A percentile compares a stretch with the other conserved stretches of the same genome.
These are phyloP conservation scores for Acronicta alni DNA, from an alignment of 2,888 invertebrate genomes.

Conservation along the genomic window DNA sequence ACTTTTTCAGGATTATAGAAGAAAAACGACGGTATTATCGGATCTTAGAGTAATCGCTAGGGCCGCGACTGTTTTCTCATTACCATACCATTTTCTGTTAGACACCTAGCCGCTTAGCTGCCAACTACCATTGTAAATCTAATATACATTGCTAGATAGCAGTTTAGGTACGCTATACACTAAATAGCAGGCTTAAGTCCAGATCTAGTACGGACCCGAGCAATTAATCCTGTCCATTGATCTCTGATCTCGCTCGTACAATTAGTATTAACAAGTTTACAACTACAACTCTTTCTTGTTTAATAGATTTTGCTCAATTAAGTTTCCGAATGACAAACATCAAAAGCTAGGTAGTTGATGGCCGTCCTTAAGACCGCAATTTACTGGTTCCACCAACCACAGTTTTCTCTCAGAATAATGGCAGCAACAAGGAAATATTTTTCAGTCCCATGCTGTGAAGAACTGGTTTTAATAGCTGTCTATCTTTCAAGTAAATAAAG, in stretches of 20 bases:
- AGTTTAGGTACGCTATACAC: slow-evolving; percentile 20
- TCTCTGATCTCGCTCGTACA: slow-evolving; percentile 20
- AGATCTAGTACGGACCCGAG: slow-evolving; percentile 27
- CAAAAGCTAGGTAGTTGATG: slow-evolving; percentile 45
- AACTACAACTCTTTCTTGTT: slow-evolving; percentile 16
- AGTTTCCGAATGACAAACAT: slow-evolving; percentile 43
- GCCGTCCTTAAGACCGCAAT: slow-evolving; percentile 45
- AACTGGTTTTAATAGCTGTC: slow-evolving; percentile 54
- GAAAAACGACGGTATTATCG: slow-evolving; percentile 85
- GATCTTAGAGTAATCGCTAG: slow-evolving; percentile 82
- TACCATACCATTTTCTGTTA: slow-evolving; percentile 72
- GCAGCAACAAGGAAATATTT: slow-evolving; percentile 48
- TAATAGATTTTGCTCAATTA: slow-evolving; percentile 41
- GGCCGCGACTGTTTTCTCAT: slow-evolving; percentile 78
- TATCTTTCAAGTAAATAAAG: slow-evolving; percentile 49
- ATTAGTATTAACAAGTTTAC: slow-evolving; percentile 23
- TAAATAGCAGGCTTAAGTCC: slow-evolving; percentile 38
- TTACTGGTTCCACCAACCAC: slow-evolving; percentile 52
- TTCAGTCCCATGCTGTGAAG: slow-evolving; percentile 35
- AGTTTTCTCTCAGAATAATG: slow-evolving; percentile 46
- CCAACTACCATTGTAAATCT: slow-evolving; percentile 30
- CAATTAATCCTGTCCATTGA: slow-evolving; percentile 23
- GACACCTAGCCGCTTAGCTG: slow-evolving; percentile 33
- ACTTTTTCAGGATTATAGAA: slow-evolving; percentile 86
- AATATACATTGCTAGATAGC: slow-evolving; percentile 24